Evolutionary conservation across 2,113 vertebrate genomes (phyloP).

Genomic region (Lonchura striata): DNA sequence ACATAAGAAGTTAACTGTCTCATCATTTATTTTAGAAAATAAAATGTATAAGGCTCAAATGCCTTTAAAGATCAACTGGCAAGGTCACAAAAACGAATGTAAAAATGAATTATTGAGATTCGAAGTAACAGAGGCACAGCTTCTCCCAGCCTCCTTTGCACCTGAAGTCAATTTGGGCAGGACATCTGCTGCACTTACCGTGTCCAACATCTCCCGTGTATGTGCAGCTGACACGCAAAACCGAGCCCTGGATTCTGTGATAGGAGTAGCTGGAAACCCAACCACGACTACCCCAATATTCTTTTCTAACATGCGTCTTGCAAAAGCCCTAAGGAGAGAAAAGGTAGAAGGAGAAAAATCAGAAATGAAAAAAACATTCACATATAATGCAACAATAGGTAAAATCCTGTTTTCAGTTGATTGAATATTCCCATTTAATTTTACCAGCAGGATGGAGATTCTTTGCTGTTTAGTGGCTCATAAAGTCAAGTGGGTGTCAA

Average conservation of each 20-base stretch:
- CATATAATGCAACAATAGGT: neutral
- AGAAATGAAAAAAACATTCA: neutral
- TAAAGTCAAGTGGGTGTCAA: neutral
- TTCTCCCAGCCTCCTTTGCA: neutral
- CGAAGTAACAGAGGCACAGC: neutral
- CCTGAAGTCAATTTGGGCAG: constrained; percentile 33
- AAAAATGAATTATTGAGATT: neutral
- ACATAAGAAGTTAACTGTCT: neutral
- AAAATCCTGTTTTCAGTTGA: neutral
- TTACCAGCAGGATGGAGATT: neutral
- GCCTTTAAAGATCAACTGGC: neutral
- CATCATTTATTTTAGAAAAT: neutral
- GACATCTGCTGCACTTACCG: constrained; percentile 71
- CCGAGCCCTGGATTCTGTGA: constrained; percentile 87
- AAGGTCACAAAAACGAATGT: neutral
- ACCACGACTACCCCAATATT: constrained; percentile 91
- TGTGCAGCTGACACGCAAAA: constrained; percentile 90
- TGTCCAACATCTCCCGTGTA: constrained; percentile 86
- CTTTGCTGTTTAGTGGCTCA: neutral
- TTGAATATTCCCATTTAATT: neutral
- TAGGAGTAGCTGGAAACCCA: constrained; percentile 90
- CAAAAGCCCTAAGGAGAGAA: constrained; percentile 80
- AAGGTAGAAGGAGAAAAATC: neutral
- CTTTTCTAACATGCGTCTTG: constrained; percentile 82
- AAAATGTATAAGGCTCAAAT: neutral